phyloP scores from a whole-genome alignment of 1,140 invertebrate genomes.

The Orchestia grillus region DNA sequence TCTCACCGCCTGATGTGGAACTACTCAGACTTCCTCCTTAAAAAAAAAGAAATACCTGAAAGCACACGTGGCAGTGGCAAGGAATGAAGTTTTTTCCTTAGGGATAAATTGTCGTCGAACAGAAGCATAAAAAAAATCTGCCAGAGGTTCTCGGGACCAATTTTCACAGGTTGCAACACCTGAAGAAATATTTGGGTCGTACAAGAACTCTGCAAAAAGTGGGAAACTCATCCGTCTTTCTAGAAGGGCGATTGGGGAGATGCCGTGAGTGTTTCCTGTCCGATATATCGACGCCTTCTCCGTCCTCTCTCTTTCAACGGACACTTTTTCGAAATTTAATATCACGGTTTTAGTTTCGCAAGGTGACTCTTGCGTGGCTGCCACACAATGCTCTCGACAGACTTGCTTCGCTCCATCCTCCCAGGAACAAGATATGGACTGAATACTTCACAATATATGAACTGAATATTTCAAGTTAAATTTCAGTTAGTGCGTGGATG shows the following conservation, averaged over 20 bases:
- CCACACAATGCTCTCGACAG: background rate
- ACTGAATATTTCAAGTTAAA: background rate
- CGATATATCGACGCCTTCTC: slow-evolving; percentile 17
- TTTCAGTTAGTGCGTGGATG: background rate
- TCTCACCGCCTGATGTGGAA: background rate
- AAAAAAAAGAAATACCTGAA: background rate
- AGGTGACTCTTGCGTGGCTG: background rate
- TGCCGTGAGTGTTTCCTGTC: slow-evolving; percentile 34
- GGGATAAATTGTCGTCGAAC: background rate
- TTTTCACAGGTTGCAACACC: slow-evolving; percentile 22
- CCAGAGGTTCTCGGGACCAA: background rate
- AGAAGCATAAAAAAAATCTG: background rate
- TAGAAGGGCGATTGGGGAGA: slow-evolving; percentile 17
- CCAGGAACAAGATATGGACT: background rate
- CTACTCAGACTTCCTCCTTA: background rate
- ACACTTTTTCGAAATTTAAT: background rate
- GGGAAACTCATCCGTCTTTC: slow-evolving; percentile 1
- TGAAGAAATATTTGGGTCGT: slow-evolving; percentile 18
- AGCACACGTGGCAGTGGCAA: background rate
- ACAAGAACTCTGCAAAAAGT: background rate
- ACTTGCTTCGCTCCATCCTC: background rate
- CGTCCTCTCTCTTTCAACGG: background rate
- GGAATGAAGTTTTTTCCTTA: background rate
- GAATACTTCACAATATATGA: no score
- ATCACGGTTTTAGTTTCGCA: background rate